Base-by-base conservation (phyloP, 1,140 invertebrate genomes). In the Eriocheir sinensis region DNA sequence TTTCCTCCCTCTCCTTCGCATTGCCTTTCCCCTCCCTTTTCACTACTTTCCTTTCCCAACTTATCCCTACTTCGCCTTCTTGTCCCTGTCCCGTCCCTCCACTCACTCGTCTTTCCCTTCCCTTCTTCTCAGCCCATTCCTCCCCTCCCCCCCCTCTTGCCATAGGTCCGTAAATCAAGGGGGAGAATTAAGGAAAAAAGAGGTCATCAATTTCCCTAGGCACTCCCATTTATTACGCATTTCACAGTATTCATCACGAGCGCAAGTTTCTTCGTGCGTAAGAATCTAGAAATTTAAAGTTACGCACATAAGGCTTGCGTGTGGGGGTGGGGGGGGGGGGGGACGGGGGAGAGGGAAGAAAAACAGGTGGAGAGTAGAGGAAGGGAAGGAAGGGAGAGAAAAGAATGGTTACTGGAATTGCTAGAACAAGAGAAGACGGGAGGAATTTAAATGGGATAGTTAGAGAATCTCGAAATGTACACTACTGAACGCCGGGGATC, bases 241-340 rank as follows among this genome's bases (percentile, higher is more conserved):
- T 72, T n/a, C 60, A 21, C 17, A n/a, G 27, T 72, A 72, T 72
- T 72, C 27, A 72, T 72, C 60, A 72, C n/a, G n/a, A n/a, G 21
- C 60, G 21, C 60, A n/a, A 72, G 60, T 72, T 72, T n/a, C n/a
- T 72, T 72, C 60, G n/a, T n/a, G 60, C 60, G 60, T 72, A n/a
- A 72, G n/a, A n/a, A n/a, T 4, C 60, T 72, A 53, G 60, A 72
- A 21, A 72, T 72, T 72, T 72, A 72, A n/a, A n/a, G n/a, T 72
- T 72, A 53, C 21, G 12, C 48, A 1, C 21, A 21, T 8, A 15
- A 21, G 9, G 53, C 27, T 9, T 60, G 53, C 8, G 60, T 72
- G 60, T 72, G 60, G 27, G 60, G 27, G 60, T 72, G 60, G 27
- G 60, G n/a, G n/a, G n/a, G n/a, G n/a, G n/a, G n/a, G n/a, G n/a